A percentile compares a stretch with the other conserved stretches of the same genome.
phyloP scores from a whole-genome alignment of 2,888 invertebrate genomes.

The Ormyrus pomaceus region DNA sequence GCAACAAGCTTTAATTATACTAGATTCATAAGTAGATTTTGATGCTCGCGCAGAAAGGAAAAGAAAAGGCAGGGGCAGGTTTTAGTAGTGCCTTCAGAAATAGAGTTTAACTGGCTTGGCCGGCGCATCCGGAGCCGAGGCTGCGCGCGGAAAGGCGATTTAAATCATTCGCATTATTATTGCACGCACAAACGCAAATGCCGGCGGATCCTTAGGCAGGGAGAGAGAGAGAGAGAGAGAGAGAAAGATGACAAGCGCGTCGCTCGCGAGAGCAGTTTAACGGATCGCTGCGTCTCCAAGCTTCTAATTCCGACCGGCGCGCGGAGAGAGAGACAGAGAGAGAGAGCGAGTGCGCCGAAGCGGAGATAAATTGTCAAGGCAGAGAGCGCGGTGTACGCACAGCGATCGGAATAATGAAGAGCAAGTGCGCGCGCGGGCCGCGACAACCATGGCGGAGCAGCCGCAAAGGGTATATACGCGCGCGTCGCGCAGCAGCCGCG shows the following conservation, averaged over 20 bases:
- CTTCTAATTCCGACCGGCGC: slow-evolving; percentile 27
- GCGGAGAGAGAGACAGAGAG: not conserved
- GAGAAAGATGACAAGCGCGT: slow-evolving; percentile 12
- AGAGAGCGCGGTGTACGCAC: not conserved
- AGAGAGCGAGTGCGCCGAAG: slow-evolving; percentile 27
- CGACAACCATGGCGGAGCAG: slow-evolving; percentile 47
- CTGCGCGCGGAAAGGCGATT: not conserved
- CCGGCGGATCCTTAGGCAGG: not conserved
- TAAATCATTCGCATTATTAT: slow-evolving; percentile 15
- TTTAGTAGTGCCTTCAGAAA: too few species aligned
- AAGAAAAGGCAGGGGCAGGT: too few species aligned
- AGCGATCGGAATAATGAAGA: slow-evolving; percentile 55
- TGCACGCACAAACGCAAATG: not conserved
- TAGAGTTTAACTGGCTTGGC: too few species aligned
- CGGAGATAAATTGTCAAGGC: slow-evolving; percentile 43
- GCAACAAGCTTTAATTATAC: too few species aligned
- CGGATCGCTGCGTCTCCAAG: slow-evolving; percentile 32
- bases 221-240: not conserved
- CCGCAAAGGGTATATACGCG: slow-evolving; percentile 60
- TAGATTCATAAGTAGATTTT: too few species aligned
- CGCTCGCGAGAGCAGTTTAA: slow-evolving; percentile 44
- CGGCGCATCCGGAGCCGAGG: not conserved
- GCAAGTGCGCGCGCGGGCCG: slow-evolving; percentile 57
- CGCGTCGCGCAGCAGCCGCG: slow-evolving; percentile 23
- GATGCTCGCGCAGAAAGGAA: too few species aligned